Percentiles rank a stretch among this genome's conserved stretches.
Evolutionary conservation across 2,888 invertebrate genomes (phyloP).

Genomic region (Noctua janthe): DNA sequence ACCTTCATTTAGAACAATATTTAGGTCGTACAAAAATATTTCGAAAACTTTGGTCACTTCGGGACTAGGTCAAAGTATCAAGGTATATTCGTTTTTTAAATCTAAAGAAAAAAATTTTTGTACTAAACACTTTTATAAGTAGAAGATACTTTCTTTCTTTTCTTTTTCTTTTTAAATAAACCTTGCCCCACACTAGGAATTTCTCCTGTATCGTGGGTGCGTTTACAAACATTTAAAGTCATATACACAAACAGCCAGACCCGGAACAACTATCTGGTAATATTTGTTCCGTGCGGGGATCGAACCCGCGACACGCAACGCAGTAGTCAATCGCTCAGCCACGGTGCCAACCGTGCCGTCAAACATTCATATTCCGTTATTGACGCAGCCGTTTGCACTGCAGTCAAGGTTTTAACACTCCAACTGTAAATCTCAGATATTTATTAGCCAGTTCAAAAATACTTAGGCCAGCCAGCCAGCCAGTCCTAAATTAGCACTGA

Average conservation of each 20-base stretch:
- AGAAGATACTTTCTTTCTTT: no score
- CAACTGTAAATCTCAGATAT: not conserved
- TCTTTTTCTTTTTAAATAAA: no score
- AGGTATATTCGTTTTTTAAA: not conserved
- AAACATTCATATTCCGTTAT: no score
- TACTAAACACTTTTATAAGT: not conserved
- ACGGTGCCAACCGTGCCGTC: no score
- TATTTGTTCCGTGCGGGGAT: no score
- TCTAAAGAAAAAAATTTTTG: not conserved
- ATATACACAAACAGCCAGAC: no score
- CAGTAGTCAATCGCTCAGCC: no score
- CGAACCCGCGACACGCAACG: no score
- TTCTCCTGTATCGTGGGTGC: no score
- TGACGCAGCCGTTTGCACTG: not conserved
- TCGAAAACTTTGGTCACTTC: not conserved
- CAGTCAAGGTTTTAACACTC: not conserved
- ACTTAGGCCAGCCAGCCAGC: not conserved
- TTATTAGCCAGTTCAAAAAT: constrained; percentile 14
- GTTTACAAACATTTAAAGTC: no score
- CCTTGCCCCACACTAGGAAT: no score
- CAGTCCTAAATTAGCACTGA: constrained; percentile 67
- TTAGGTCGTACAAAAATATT: not conserved
- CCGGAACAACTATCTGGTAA: no score
- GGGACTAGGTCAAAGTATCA: not conserved
- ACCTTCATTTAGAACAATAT: not conserved